Conservation (phyloP, 2,113 vertebrate genomes). For the Trematocara marginatum region DNA sequence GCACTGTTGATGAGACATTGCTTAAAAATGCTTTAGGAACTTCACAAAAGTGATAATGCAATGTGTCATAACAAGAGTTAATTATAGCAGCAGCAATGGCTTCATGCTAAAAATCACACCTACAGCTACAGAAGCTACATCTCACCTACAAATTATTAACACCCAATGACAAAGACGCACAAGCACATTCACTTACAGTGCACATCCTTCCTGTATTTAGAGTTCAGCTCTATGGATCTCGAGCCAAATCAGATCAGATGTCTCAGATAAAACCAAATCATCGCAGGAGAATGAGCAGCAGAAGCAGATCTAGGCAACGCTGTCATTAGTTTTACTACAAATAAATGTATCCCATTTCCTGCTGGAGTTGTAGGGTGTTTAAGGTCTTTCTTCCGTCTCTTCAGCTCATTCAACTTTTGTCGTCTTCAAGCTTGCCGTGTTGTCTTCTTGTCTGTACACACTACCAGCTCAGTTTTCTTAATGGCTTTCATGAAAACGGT, state of each 20-base stretch:
- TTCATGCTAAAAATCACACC: not conserved
- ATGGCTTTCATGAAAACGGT: constrained; percentile 34
- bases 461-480: not conserved
- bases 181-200: constrained; percentile 7
- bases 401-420: constrained; percentile 27
- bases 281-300: constrained; percentile 1
- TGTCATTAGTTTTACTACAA: constrained; percentile 11
- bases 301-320: not conserved
- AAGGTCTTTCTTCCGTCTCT: not conserved
- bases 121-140: not conserved
- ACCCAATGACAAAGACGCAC: constrained; percentile 13
- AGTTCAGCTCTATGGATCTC: constrained; percentile 34
- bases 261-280: constrained; percentile 40
- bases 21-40: not conserved
- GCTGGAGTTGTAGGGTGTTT: not conserved
- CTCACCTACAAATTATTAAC: constrained; percentile 1
- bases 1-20: not conserved
- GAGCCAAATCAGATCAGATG: constrained; percentile 36
- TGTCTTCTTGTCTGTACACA: not conserved
- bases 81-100: not conserved
- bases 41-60: not conserved
- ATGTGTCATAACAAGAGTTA: not conserved
- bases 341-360: constrained; percentile 37
- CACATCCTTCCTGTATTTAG: constrained; percentile 59
- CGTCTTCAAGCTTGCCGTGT: not conserved